Evolutionary conservation across 2,797 vertebrate species (phyloP), one percentile per base, ranked within the genome.

Genomic region (Rhodeus uyekii): DNA sequence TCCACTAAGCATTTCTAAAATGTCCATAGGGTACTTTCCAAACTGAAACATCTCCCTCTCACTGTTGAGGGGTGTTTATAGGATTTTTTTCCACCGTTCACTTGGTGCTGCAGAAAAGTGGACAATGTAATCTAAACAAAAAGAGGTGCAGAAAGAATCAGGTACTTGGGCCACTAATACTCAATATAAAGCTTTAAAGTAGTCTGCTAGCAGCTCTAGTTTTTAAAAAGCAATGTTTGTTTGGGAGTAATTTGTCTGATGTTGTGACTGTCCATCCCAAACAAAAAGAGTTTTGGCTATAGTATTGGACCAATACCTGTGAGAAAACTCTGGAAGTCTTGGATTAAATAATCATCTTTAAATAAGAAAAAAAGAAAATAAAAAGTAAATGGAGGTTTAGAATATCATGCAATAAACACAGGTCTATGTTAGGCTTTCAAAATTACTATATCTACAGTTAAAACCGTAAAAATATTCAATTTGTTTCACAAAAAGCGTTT

Each of bases 11-110:
- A 96, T 95, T 86, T 96, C 94, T 83, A 96, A 84, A 90, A 96
- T 95, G 94, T 96, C 95, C 94, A 96, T 95, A 69, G 95, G 94
- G 92, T 95, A 96, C 85, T 95, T 96, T 90, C 94, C 94, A 89
- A 96, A 96, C 83, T 96, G 95, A 74, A 96, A 95, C 95, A 96
- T 96, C 88, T 94, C 89, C 90, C 84, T 90, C 84, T 86, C 76
- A 85, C 67, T 86, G 85, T 82, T 82, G 78, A 86, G 81, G 79
- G 86, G 24, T 38, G 60, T 63, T 86, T 24, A 48, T 80, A 74
- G 42, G 78, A 84, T 78, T 87, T 77, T 82, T 71, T n/a, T 65
- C n/a, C 84, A n/a, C 80, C 46, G 46, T 32, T 50, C 72, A 61
- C 74, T 75, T 82, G 67, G 18, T 53, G 61, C 78, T 86, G 83